Evolutionary conservation across 2,797 vertebrate genomes (phyloP).

Genomic region (Notoglanidium macrostoma): DNA sequence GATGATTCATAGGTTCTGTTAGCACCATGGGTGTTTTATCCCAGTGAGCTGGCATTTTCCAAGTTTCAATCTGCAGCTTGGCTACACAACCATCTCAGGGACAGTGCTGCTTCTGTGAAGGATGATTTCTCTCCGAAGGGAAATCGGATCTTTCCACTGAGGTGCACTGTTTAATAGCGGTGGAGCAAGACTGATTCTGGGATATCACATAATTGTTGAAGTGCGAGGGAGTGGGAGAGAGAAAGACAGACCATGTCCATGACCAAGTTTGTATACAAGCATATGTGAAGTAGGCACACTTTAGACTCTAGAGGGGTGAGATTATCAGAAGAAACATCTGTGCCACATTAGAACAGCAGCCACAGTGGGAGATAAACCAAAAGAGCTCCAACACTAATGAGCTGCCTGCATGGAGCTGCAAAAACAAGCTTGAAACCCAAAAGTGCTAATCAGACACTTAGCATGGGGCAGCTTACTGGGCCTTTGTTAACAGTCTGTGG

Average conservation of each 20-base stretch:
- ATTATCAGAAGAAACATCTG: slow-evolving; percentile 62
- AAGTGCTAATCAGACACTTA: slow-evolving; percentile 50
- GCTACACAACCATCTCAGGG: slow-evolving; percentile 65
- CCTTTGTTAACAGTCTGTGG: slow-evolving; percentile 27
- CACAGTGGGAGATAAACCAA: slow-evolving; percentile 53
- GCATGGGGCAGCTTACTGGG: slow-evolving; percentile 28
- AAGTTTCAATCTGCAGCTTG: slow-evolving; percentile 73
- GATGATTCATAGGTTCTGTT: slow-evolving; percentile 53
- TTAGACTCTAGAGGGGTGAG: slow-evolving; percentile 50
- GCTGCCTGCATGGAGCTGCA: slow-evolving; percentile 49
- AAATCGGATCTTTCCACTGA: slow-evolving; percentile 67
- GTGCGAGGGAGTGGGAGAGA: slow-evolving; percentile 16
- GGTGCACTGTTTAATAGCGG: slow-evolving; percentile 62
- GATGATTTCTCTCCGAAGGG: slow-evolving; percentile 69
- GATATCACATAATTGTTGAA: slow-evolving; percentile 45
- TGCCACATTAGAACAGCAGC: slow-evolving; percentile 60
- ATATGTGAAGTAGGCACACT: slow-evolving; percentile 48
- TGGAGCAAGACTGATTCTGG: slow-evolving; percentile 66
- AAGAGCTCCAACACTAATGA: slow-evolving; percentile 55
- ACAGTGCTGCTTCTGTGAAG: slow-evolving; percentile 60
- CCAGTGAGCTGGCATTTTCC: slow-evolving; percentile 67
- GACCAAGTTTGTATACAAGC: slow-evolving; percentile 44
- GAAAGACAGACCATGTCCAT: slow-evolving; percentile 32
- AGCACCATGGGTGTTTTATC: slow-evolving; percentile 53
- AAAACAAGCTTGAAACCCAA: slow-evolving; percentile 49